Conservation (phyloP, 1,140 invertebrate genomes). For the Neoseiulus cucumeris region DNA sequence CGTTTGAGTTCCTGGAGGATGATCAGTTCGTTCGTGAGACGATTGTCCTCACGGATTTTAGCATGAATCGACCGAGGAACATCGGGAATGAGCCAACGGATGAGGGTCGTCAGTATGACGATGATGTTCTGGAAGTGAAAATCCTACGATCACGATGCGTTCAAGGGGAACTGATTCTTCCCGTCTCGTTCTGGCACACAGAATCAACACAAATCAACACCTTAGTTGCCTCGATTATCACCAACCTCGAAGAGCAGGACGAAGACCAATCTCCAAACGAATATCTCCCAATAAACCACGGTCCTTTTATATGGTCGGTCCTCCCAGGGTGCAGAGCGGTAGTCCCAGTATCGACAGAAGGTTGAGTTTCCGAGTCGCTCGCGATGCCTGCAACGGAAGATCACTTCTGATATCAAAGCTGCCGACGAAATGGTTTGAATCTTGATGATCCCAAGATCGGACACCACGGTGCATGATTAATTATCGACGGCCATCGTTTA, state of each 20-base stretch:
- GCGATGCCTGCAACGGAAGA: too few species aligned
- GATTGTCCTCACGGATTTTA: slow-evolving; percentile 59
- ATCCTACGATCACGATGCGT: slow-evolving; percentile 8
- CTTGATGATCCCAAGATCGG: too few species aligned
- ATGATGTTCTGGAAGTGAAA: slow-evolving; percentile 49
- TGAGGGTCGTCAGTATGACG: slow-evolving; percentile 54
- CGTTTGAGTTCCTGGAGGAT: slow-evolving; percentile 50
- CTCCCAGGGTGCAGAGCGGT: slow-evolving; percentile 45
- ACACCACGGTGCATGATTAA: too few species aligned
- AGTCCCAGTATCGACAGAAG: slow-evolving; percentile 53
- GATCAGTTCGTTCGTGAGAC: slow-evolving; percentile 72
- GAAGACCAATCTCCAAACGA: slow-evolving; percentile 69
- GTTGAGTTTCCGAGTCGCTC: slow-evolving; percentile 15
- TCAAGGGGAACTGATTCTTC: too few species aligned
- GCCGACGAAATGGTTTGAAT: too few species aligned
- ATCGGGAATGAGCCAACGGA: slow-evolving; percentile 68
- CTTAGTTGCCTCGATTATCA: background rate
- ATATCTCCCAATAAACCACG: slow-evolving; percentile 67
- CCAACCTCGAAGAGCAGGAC: slow-evolving; percentile 77
- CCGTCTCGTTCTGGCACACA: too few species aligned
- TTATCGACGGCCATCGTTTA: too few species aligned
- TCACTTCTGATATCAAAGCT: too few species aligned
- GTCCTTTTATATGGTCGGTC: slow-evolving; percentile 44
- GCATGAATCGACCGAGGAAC: slow-evolving; percentile 49
- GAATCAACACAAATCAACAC: too few species aligned